Evolutionary conservation across 2,113 vertebrate genomes (phyloP).

Genomic region (Lamprotornis superbus): DNA sequence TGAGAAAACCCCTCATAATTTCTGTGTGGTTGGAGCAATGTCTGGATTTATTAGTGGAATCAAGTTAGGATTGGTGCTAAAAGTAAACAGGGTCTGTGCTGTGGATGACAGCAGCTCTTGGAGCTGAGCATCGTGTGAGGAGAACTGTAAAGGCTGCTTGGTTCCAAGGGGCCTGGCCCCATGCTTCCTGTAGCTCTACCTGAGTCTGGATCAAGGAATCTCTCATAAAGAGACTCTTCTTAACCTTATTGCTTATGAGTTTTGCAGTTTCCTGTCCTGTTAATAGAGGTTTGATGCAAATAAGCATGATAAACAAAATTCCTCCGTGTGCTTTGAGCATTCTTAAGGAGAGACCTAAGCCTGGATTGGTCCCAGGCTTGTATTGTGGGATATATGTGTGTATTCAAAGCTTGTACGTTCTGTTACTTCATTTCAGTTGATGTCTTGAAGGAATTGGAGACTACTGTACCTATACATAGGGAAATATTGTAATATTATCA

Average conservation of each 20-base stretch:
- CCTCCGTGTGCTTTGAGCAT: neutral
- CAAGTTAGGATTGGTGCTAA: neutral
- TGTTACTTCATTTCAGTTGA: neutral
- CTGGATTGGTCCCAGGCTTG: neutral
- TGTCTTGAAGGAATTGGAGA: neutral
- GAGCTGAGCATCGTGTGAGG: neutral
- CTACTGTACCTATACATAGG: neutral
- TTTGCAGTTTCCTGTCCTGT: neutral
- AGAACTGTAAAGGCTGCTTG: neutral
- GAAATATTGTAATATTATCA: neutral
- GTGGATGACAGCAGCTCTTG: neutral
- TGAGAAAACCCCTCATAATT: neutral
- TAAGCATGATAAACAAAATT: neutral
- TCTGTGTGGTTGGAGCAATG: neutral
- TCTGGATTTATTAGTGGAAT: neutral
- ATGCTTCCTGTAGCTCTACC: neutral
- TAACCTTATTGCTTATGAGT: neutral
- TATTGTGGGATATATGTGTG: neutral
- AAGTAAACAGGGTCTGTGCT: neutral
- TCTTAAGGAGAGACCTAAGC: neutral
- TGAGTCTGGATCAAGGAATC: neutral
- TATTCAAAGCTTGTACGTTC: neutral
- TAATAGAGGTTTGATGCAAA: neutral
- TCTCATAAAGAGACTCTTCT: neutral
- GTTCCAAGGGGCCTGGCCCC: neutral